A percentile compares a stretch with the other conserved stretches of the same genome.
These are phyloP conservation scores for Lasioglossum baleicum DNA, from an alignment of 1,140 invertebrate species.

Conservation along the genomic window DNA sequence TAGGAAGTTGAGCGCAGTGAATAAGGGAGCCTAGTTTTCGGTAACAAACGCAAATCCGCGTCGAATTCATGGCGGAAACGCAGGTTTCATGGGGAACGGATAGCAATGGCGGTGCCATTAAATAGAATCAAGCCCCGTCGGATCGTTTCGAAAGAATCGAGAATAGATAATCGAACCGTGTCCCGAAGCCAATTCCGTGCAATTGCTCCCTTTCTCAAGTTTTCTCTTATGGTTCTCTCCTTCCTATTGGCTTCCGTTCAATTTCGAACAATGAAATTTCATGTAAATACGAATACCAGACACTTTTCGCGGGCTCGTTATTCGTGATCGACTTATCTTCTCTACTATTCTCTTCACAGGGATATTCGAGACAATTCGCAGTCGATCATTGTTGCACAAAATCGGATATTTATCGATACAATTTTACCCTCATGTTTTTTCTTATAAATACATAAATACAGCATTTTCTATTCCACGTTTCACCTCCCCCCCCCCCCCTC, in stretches of 20 bases:
- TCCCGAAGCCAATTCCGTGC: constrained; percentile 29
- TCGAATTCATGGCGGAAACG: constrained; percentile 50
- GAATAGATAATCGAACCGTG: constrained; percentile 56
- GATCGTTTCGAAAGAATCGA: constrained; percentile 59
- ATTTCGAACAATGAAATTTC: constrained; percentile 28
- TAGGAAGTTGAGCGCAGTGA: constrained; percentile 46
- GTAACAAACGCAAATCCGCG: constrained; percentile 64
- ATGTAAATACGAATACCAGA: constrained; percentile 8
- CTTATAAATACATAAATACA: too few relatives aligned
- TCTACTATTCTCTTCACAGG: neutral
- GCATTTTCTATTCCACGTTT: too few relatives aligned
- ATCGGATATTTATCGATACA: too few relatives aligned
- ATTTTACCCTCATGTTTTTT: too few relatives aligned
- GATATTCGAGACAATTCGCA: neutral
- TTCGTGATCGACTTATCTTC: neutral
- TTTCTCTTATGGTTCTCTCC: neutral
- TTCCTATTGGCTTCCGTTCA: neutral
- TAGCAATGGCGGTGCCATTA: constrained; percentile 53
- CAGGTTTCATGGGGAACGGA: constrained; percentile 43
- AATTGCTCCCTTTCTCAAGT: neutral
- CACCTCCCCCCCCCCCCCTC: too few relatives aligned
- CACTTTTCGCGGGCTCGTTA: neutral
- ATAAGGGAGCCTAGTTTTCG: constrained; percentile 61
- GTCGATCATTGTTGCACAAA: neutral
- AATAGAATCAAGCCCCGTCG: constrained; percentile 52